A percentile compares a stretch with the other conserved stretches of the same genome.
These are phyloP conservation scores for Diorhabda elongata DNA, from an alignment of 1,140 invertebrate species.

Conservation along the genomic window DNA sequence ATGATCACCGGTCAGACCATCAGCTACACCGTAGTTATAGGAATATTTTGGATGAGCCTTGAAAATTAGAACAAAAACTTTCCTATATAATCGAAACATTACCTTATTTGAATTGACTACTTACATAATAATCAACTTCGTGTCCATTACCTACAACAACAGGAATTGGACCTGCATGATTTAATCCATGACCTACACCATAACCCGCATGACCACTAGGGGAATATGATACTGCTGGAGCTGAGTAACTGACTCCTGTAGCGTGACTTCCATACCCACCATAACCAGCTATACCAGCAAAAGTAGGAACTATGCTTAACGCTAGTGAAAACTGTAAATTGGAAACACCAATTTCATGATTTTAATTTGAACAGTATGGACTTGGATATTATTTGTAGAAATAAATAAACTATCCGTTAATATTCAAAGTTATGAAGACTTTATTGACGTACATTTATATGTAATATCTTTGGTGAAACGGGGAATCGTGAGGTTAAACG, in stretches of 20 bases:
- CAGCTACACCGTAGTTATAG: slow-evolving; percentile 62
- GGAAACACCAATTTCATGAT: too few relatives aligned
- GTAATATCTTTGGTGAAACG: too few relatives aligned
- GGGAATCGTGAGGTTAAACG: too few relatives aligned
- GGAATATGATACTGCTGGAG: slow-evolving; percentile 4
- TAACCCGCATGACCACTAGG: slow-evolving; percentile 6
- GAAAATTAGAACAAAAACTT: slow-evolving; percentile 14
- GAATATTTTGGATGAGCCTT: slow-evolving; percentile 54
- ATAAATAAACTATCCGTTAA: too few relatives aligned
- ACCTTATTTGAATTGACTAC: neutral
- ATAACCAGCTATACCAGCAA: slow-evolving; percentile 21
- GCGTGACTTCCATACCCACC: too few relatives aligned
- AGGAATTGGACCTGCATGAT: slow-evolving; percentile 46
- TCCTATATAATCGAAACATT: neutral
- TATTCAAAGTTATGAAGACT: too few relatives aligned
- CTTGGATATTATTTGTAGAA: too few relatives aligned
- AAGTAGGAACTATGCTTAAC: slow-evolving; percentile 20
- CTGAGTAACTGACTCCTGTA: too few relatives aligned
- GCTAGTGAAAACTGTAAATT: slow-evolving; percentile 13
- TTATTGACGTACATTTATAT: too few relatives aligned
- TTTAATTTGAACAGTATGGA: too few relatives aligned
- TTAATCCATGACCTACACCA: slow-evolving; percentile 24
- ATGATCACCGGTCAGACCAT: slow-evolving; percentile 59
- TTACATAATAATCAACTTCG: slow-evolving; percentile 33
- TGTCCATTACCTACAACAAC: slow-evolving; percentile 46